Evolutionary conservation across 2,797 vertebrate genomes (phyloP).

Genomic region (Melanotaenia boesemani): DNA sequence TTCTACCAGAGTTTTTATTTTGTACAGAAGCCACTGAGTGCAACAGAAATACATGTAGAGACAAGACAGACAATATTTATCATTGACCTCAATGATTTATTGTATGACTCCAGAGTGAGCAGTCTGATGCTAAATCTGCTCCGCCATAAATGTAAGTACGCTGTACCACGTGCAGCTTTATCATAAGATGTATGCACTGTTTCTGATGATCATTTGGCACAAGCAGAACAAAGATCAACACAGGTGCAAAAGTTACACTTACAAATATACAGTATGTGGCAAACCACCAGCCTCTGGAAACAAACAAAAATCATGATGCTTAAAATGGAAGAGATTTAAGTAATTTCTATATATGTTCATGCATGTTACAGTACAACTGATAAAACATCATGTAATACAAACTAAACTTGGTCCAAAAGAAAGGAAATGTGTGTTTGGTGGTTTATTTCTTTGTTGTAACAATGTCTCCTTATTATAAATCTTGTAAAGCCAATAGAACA

Average conservation of each 20-base stretch:
- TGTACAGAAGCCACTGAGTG: slow-evolving; percentile 43
- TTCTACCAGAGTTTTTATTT: slow-evolving; percentile 65
- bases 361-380: not conserved
- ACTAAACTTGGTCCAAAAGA: no score
- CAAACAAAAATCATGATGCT: not conserved
- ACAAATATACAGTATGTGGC: not conserved
- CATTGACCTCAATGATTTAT: slow-evolving; percentile 24
- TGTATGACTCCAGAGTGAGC: not conserved
- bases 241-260: not conserved
- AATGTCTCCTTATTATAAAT: no score
- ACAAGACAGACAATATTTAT: slow-evolving; percentile 11
- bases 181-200: not conserved
- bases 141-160: not conserved
- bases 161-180: not conserved
- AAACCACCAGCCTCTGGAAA: slow-evolving; percentile 39
- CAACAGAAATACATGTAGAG: slow-evolving; percentile 43
- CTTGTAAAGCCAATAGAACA: no score
- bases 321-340: not conserved
- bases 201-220: not conserved
- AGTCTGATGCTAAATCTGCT: not conserved
- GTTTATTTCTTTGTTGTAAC: no score
- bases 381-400: not conserved
- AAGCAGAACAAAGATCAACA: not conserved
- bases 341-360: not conserved
- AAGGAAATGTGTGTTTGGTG: no score